phyloP scores from a whole-genome alignment of 1,140 invertebrate species.

The Trachelipus rathkii region DNA sequence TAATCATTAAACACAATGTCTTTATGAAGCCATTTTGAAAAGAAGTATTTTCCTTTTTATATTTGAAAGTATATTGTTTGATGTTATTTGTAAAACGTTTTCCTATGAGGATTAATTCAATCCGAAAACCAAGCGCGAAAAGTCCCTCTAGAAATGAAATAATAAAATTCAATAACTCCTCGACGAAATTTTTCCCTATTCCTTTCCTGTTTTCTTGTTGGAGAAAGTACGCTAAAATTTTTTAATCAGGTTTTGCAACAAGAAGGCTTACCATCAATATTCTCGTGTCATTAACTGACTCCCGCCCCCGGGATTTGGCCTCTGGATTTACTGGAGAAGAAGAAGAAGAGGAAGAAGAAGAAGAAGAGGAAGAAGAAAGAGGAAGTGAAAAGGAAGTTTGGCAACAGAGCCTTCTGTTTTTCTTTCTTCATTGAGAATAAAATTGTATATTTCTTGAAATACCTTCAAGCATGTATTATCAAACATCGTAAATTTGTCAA shows the following conservation, averaged over 20 bases:
- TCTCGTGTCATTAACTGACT: constrained; percentile 40
- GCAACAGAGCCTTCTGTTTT: too few relatives aligned
- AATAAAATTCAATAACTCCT: constrained; percentile 11
- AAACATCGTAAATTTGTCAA: too few relatives aligned
- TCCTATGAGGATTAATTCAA: not conserved
- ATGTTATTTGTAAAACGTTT: not conserved
- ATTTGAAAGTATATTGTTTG: not conserved
- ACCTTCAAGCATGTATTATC: too few relatives aligned
- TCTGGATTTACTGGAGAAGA: constrained; percentile 24
- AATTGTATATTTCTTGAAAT: too few relatives aligned
- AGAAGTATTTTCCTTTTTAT: too few relatives aligned
- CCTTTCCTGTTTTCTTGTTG: not conserved
- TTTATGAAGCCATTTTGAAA: too few relatives aligned
- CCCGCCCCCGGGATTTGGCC: constrained; percentile 32
- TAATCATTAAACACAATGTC: too few relatives aligned
- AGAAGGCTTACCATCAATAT: constrained; percentile 41
- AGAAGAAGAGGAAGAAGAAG: too few relatives aligned
- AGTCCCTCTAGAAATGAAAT: not conserved
- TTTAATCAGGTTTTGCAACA: constrained; percentile 43
- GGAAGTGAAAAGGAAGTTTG: too few relatives aligned
- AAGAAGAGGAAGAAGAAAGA: too few relatives aligned
- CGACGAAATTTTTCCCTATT: not conserved
- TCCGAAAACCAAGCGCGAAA: not conserved
- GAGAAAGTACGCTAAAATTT: constrained; percentile 26
- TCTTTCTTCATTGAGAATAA: too few relatives aligned